These are phyloP conservation scores for Stenoptilia bipunctidactyla DNA, from an alignment of 2,888 invertebrate species.

Conservation along the genomic window DNA sequence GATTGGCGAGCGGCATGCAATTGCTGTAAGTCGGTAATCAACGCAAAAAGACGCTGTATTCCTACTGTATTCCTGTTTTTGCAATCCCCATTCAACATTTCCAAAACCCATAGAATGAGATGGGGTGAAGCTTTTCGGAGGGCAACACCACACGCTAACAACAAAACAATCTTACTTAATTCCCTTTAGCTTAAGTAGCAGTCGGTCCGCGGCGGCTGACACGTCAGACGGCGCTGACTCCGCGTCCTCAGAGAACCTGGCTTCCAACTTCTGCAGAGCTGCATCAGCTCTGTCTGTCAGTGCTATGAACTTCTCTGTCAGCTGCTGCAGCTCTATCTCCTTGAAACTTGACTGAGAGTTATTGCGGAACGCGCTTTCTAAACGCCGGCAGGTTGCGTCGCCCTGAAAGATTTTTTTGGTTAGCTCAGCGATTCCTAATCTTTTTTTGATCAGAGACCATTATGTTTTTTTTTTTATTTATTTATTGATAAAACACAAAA, in stretches of 20 bases:
- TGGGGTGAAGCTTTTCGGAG: too few species aligned
- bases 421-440: background rate
- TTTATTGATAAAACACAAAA: too few species aligned
- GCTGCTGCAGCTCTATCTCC: slow-evolving; percentile 49
- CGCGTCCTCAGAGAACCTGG: slow-evolving; percentile 32
- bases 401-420: slow-evolving; percentile 23
- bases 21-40: too few species aligned
- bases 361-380: slow-evolving; percentile 50
- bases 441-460: too few species aligned
- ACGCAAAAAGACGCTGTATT: too few species aligned
- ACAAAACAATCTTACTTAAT: slow-evolving; percentile 32
- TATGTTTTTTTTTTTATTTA: too few species aligned
- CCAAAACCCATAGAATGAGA: too few species aligned
- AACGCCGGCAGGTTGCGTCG: slow-evolving; percentile 44
- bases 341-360: slow-evolving; percentile 41
- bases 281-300: slow-evolving; percentile 56
- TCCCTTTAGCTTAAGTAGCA: slow-evolving; percentile 40
- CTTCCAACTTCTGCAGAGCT: slow-evolving; percentile 49
- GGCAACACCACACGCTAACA: too few species aligned
- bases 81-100: too few species aligned
- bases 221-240: slow-evolving; percentile 34
- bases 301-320: slow-evolving; percentile 59
- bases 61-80: too few species aligned
- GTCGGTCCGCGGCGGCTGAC: slow-evolving; percentile 40
- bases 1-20: too few species aligned